Conservation (phyloP, 2,113 vertebrate species). For the Triplophysa rosa region DNA sequence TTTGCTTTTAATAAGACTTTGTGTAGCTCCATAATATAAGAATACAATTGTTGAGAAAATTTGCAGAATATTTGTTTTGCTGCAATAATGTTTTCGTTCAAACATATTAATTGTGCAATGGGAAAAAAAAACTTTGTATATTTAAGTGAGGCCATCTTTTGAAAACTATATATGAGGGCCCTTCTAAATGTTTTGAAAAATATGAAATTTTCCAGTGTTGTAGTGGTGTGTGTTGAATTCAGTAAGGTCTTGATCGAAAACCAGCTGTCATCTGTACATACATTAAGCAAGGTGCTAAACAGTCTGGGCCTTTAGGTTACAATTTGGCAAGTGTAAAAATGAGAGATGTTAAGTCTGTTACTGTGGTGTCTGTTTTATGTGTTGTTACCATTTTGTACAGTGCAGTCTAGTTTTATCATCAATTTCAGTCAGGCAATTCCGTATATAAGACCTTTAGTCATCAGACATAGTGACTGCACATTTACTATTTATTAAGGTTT, state of each 20-base stretch:
- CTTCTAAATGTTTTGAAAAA: neutral
- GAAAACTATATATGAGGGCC: too few relatives aligned
- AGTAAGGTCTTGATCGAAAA: slow-evolving; percentile 2
- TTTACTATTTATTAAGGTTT: neutral
- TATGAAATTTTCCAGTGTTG: neutral
- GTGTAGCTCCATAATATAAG: neutral
- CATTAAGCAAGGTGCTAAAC: slow-evolving; percentile 9
- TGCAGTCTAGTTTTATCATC: neutral
- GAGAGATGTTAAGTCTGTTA: too few relatives aligned
- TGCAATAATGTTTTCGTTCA: neutral
- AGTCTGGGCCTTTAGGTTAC: neutral
- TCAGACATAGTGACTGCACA: neutral
- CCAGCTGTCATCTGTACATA: neutral
- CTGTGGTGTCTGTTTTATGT: neutral
- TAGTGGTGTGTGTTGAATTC: neutral
- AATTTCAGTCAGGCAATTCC: too few relatives aligned
- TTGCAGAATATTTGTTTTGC: neutral
- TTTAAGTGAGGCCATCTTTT: neutral
- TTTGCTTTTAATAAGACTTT: neutral
- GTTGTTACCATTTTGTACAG: neutral
- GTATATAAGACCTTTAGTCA: neutral
- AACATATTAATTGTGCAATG: neutral
- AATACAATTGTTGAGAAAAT: neutral
- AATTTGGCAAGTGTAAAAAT: neutral
- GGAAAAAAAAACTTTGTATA: neutral